Conservation (phyloP, 2,888 invertebrate species). For the Dastarcus helophoroides region DNA sequence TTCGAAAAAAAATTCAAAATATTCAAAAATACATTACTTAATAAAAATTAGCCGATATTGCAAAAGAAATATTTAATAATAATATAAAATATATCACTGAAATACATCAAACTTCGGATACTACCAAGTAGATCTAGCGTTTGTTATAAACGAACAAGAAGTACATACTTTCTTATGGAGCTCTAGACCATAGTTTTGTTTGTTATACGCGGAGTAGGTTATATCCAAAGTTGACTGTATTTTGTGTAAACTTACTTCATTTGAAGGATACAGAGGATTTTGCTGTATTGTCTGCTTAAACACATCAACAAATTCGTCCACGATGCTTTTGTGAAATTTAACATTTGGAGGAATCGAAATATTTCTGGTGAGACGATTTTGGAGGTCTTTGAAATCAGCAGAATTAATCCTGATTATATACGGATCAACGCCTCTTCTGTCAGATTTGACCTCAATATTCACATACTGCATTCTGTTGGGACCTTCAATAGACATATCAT, state of each 20-base stretch:
- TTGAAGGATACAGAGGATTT: constrained; percentile 52
- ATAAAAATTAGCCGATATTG: no score
- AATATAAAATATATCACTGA: no score
- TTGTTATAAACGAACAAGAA: no score
- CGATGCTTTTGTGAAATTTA: constrained; percentile 62
- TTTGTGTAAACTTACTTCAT: constrained; percentile 37
- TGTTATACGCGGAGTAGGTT: no score
- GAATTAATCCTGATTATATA: constrained; percentile 69
- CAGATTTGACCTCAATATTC: constrained; percentile 64
- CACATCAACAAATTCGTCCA: constrained; percentile 74
- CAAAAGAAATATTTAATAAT: no score
- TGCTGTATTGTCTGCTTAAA: constrained; percentile 63
- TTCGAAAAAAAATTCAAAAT: no score
- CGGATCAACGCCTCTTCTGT: constrained; percentile 43
- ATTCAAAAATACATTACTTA: no score
- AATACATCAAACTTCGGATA: no score
- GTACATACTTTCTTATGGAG: no score
- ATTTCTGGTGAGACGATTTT: constrained; percentile 55
- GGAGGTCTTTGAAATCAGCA: constrained; percentile 64
- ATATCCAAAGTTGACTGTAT: no score
- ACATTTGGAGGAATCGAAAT: constrained; percentile 58
- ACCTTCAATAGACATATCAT: constrained; percentile 54
- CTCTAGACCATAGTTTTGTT: no score
- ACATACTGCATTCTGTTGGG: constrained; percentile 68
- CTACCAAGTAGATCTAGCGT: no score